Evolutionary conservation across 92 coral and sea anemone species (phyloP).

Genomic region (Palythoa heliodiscus): DNA sequence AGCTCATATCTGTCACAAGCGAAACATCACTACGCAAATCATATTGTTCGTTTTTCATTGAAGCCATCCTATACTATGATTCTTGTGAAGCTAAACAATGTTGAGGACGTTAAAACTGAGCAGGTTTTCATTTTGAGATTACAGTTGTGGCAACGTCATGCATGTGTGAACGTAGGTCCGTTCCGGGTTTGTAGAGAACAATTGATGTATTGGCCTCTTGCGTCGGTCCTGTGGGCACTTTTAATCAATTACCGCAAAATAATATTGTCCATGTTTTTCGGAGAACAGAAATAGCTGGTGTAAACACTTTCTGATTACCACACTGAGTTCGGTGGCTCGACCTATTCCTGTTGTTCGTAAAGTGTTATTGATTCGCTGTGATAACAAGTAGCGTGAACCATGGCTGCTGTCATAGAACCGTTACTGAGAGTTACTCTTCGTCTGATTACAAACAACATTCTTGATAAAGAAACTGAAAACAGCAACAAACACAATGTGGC

Average conservation of each 20-base stretch:
- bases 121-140: not conserved
- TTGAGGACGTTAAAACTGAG: not conserved
- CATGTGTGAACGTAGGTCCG: slow-evolving; percentile 1
- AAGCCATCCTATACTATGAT: not conserved
- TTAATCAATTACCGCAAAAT: slow-evolving; percentile 32
- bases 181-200: slow-evolving; percentile 33
- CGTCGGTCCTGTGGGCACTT: slow-evolving; percentile 24
- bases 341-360: not conserved
- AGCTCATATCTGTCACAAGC: not conserved
- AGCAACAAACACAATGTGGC: not conserved
- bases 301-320: not conserved
- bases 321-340: not conserved
- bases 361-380: not conserved
- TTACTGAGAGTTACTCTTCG: slow-evolving; percentile 17
- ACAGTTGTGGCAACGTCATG: not conserved
- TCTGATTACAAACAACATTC: slow-evolving; percentile 14
- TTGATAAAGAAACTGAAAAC: slow-evolving; percentile 8
- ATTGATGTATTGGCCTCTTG: slow-evolving; percentile 5
- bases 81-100: not conserved
- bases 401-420: slow-evolving; percentile 9
- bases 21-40: not conserved
- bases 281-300: not conserved
- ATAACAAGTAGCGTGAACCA: not conserved
- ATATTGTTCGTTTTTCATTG: not conserved
- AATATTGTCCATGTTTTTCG: slow-evolving; percentile 7